Percentiles rank a stretch among this genome's conserved stretches.
Evolutionary conservation across 2,113 vertebrate species (phyloP).

Genomic region (Tragelaphus buxtoni): DNA sequence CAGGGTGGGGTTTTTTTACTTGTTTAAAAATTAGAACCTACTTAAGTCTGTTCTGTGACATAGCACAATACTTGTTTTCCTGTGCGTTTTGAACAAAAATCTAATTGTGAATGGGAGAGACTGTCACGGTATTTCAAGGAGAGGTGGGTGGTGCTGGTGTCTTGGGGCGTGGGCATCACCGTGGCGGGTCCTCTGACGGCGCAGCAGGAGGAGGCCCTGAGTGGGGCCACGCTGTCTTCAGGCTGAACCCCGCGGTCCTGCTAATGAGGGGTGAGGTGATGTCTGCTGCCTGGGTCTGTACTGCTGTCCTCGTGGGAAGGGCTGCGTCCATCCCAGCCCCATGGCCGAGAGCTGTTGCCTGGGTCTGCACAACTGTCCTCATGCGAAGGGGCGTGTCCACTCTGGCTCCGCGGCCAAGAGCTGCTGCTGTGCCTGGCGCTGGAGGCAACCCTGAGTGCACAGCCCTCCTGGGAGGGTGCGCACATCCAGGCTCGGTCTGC

Average conservation of each 20-base stretch:
- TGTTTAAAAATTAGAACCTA: neutral
- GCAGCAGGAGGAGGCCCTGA: neutral
- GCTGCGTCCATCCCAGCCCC: accelerated
- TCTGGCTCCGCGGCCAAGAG: accelerated
- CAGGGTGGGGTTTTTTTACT: neutral
- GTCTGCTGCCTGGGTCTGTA: neutral
- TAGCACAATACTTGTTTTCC: neutral
- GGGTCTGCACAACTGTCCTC: neutral
- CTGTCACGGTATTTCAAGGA: neutral
- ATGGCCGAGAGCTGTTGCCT: too few species aligned
- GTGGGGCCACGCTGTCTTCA: neutral
- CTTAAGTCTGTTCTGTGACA: neutral
- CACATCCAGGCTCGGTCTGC: accelerated
- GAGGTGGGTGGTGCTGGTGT: neutral
- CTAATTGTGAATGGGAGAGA: neutral
- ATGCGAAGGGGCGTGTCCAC: neutral
- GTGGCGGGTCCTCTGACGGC: neutral
- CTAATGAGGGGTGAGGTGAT: neutral
- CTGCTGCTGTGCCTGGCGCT: neutral
- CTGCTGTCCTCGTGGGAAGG: neutral
- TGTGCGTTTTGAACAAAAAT: neutral
- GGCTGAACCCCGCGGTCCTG: accelerated
- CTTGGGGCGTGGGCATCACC: neutral
- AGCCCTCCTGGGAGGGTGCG: neutral
- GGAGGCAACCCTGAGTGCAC: neutral